A percentile compares a stretch with the other conserved stretches of the same genome.
These are phyloP conservation scores for Dilophus febrilis DNA, from an alignment of 2,888 invertebrate species.

Conservation along the genomic window DNA sequence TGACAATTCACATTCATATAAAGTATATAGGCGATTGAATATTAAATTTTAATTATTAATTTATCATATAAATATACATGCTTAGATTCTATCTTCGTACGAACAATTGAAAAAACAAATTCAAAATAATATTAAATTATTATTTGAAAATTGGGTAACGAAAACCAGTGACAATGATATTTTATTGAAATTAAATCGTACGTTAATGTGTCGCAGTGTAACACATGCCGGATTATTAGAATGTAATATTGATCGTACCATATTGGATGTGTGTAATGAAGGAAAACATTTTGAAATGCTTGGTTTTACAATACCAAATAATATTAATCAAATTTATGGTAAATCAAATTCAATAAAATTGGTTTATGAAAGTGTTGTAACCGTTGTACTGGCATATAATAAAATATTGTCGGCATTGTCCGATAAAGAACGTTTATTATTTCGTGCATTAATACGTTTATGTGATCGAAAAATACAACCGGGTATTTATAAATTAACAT, in stretches of 20 bases:
- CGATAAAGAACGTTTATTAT: slow-evolving; percentile 56
- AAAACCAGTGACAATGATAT: slow-evolving; percentile 40
- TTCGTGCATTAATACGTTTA: slow-evolving; percentile 50
- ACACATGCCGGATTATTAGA: slow-evolving; percentile 49
- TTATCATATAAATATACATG: not conserved
- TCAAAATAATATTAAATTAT: slow-evolving; percentile 30
- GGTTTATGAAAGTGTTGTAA: slow-evolving; percentile 52
- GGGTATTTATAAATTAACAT: slow-evolving; percentile 52
- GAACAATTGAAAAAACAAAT: slow-evolving; percentile 19
- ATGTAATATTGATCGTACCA: slow-evolving; percentile 55
- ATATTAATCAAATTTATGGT: slow-evolving; percentile 44
- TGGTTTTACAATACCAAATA: slow-evolving; percentile 48
- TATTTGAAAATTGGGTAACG: slow-evolving; percentile 39
- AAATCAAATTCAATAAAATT: slow-evolving; percentile 40
- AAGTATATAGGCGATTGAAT: too few relatives aligned
- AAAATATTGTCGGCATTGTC: slow-evolving; percentile 60
- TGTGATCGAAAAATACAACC: slow-evolving; percentile 52
- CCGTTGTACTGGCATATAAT: slow-evolving; percentile 60
- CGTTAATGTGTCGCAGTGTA: slow-evolving; percentile 52
- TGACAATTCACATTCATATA: slow-evolving; percentile 50
- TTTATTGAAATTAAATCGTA: slow-evolving; percentile 42
- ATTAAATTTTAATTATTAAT: slow-evolving; percentile 15
- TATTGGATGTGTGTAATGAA: slow-evolving; percentile 54
- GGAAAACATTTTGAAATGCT: slow-evolving; percentile 56
- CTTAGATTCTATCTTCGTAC: slow-evolving; percentile 4